Conservation (phyloP, 2,113 vertebrate species). For the Cercocebus atys region DNA sequence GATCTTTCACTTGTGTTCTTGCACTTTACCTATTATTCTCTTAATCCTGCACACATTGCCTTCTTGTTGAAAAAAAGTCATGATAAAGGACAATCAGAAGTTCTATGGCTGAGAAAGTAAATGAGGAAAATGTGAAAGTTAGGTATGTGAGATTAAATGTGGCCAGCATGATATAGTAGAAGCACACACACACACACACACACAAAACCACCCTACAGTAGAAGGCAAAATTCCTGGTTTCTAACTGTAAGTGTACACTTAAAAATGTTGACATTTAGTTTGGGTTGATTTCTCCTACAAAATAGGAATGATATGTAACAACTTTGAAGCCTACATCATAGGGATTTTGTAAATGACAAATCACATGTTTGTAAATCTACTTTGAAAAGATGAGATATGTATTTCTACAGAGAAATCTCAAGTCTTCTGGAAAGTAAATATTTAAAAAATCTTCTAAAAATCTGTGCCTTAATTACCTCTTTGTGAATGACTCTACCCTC, state of each 20-base stretch:
- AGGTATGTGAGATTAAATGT: neutral
- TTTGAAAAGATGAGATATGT: neutral
- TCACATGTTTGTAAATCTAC: neutral
- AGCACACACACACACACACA: too few relatives aligned
- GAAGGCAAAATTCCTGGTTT: neutral
- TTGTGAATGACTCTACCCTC: neutral
- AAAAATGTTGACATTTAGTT: neutral
- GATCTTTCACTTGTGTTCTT: neutral
- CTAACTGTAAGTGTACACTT: neutral
- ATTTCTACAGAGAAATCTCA: neutral
- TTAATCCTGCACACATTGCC: neutral
- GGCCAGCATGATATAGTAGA: neutral
- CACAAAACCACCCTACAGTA: neutral
- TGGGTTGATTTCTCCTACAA: neutral
- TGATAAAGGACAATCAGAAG: neutral
- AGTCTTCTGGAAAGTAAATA: neutral
- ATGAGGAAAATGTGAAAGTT: neutral
- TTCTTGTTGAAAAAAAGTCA: neutral
- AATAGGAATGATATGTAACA: neutral
- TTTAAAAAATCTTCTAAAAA: neutral
- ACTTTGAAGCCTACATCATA: neutral
- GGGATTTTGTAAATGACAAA: neutral
- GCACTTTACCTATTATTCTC: neutral
- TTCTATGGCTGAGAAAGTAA: neutral
- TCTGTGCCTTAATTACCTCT: neutral